phyloP scores from a whole-genome alignment of 2,888 invertebrate genomes.

The Eristalinus sepulchralis region DNA sequence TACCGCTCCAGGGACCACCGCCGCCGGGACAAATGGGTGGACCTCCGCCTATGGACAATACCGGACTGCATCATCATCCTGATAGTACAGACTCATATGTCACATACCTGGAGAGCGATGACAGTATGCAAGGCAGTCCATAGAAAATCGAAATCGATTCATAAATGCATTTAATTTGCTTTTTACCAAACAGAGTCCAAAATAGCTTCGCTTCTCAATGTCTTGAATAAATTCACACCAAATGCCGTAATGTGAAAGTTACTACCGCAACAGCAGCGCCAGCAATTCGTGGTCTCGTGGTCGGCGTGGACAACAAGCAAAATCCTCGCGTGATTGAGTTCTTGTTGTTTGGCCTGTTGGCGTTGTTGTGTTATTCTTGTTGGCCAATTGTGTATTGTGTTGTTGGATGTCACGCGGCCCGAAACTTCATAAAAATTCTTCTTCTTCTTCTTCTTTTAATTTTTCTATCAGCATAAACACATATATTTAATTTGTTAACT shows the following conservation, averaged over 20 bases:
- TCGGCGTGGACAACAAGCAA: constrained; percentile 42
- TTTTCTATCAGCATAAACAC: constrained; percentile 5
- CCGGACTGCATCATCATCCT: constrained; percentile 85
- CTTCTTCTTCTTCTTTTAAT: constrained; percentile 32
- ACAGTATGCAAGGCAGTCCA: constrained; percentile 88
- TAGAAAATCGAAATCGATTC: constrained; percentile 80
- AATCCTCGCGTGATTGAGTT: constrained; percentile 23
- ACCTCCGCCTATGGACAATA: constrained; percentile 81
- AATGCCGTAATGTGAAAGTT: constrained; percentile 72
- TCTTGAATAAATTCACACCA: constrained; percentile 79
- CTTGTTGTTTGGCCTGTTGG: constrained; percentile 41
- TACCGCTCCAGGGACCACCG: constrained; percentile 82
- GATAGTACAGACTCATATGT: constrained; percentile 94
- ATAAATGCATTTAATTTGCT: constrained; percentile 80
- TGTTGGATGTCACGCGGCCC: constrained; percentile 56
- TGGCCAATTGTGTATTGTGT: constrained; percentile 59
- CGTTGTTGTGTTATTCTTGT: constrained; percentile 67
- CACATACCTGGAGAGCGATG: constrained; percentile 95
- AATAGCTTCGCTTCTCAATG: constrained; percentile 79
- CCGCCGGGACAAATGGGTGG: constrained; percentile 83
- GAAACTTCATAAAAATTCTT: constrained; percentile 62
- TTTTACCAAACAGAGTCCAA: constrained; percentile 80
- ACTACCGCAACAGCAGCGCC: constrained; percentile 67
- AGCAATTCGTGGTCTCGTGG: constrained; percentile 58
- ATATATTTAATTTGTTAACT: constrained; percentile 18